Conservation (phyloP, 92 coral and sea anemone genomes). For the Palythoa grandiflora region DNA sequence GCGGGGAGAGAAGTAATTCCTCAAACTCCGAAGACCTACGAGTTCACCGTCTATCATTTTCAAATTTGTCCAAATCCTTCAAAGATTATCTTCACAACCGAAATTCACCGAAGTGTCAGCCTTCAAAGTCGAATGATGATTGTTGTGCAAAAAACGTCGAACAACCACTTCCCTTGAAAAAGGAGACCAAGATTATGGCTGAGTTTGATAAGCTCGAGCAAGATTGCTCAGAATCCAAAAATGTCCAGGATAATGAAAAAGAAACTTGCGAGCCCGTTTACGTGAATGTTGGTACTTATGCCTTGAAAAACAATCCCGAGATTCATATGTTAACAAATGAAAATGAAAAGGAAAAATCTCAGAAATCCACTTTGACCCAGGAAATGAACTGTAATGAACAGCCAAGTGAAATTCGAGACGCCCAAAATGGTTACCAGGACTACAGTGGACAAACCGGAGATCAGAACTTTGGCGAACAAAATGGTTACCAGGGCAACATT, state of each 20-base stretch:
- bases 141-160: neutral
- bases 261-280: constrained; percentile 17
- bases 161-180: neutral
- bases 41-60: neutral
- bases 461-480: neutral
- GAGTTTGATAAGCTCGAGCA: neutral
- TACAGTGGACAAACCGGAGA: neutral
- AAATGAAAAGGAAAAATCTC: neutral
- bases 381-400: neutral
- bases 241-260: neutral
- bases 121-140: neutral
- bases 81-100: neutral
- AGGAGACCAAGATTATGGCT: constrained; percentile 6
- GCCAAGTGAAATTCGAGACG: neutral
- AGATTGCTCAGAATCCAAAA: neutral
- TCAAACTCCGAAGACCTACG: neutral
- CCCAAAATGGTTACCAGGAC: neutral
- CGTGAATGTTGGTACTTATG: constrained; percentile 17
- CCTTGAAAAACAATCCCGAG: constrained; percentile 25
- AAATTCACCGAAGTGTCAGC: neutral
- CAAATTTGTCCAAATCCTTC: neutral
- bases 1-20: neutral
- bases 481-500: neutral
- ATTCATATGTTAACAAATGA: constrained; percentile 8
- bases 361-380: neutral